phyloP scores from a whole-genome alignment of 2,888 invertebrate species.

The Gymnosoma rotundatum region DNA sequence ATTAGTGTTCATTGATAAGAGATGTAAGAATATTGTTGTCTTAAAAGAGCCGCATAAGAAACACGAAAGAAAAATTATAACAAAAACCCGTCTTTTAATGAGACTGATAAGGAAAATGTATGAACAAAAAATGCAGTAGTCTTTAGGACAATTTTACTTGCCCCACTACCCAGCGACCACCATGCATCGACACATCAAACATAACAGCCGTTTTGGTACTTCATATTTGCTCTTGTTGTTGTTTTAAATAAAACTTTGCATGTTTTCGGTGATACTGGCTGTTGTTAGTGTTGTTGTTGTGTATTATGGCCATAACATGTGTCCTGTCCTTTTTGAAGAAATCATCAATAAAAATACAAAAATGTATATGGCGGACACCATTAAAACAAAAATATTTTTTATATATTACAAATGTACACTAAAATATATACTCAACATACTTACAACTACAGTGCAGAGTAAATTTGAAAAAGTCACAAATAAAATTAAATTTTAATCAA shows the following conservation, averaged over 20 bases:
- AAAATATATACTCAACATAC: neutral
- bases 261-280: constrained; percentile 39
- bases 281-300: constrained; percentile 41
- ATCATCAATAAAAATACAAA: constrained; percentile 79
- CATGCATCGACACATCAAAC: constrained; percentile 54
- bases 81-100: constrained; percentile 69
- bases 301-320: constrained; percentile 76
- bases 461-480: constrained; percentile 4
- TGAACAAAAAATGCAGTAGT: constrained; percentile 64
- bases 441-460: constrained; percentile 16
- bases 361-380: constrained; percentile 76
- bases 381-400: constrained; percentile 77
- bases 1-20: constrained; percentile 70
- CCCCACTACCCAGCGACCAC: constrained; percentile 46
- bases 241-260: constrained; percentile 56
- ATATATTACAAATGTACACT: constrained; percentile 6
- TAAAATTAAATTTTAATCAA: too few species aligned
- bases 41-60: constrained; percentile 26
- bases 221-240: constrained; percentile 22
- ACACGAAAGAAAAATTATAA: constrained; percentile 40
- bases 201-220: constrained; percentile 56
- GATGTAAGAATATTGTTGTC: constrained; percentile 38
- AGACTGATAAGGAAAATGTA: constrained; percentile 56
- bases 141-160: constrained; percentile 37
- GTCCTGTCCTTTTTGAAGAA: constrained; percentile 75